These are phyloP conservation scores for Drosophila limbata DNA, from an alignment of 2,888 invertebrate species.

Conservation along the genomic window DNA sequence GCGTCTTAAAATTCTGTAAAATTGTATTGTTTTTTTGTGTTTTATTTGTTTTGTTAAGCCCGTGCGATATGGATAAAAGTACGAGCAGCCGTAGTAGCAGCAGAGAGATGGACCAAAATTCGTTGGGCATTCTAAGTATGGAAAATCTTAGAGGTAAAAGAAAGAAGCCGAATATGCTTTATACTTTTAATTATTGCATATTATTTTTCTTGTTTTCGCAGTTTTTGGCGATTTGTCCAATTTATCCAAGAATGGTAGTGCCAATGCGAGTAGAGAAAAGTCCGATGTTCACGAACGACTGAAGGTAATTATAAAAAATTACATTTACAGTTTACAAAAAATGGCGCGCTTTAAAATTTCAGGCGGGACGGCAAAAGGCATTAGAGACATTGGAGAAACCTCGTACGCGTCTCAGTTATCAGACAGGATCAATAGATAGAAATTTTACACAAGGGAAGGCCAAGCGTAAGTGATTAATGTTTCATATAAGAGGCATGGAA, in stretches of 20 bases:
- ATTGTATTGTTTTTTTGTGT: slow-evolving; percentile 21
- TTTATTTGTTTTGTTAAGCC: slow-evolving; percentile 11
- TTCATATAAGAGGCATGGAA: not conserved
- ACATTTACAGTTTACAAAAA: not conserved
- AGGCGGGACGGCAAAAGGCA: slow-evolving; percentile 78
- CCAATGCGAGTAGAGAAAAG: slow-evolving; percentile 34
- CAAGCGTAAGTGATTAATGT: slow-evolving; percentile 23
- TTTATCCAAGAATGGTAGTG: slow-evolving; percentile 51
- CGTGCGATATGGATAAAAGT: slow-evolving; percentile 57
- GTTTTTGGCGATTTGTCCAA: slow-evolving; percentile 80
- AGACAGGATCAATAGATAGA: slow-evolving; percentile 13
- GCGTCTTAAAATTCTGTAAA: slow-evolving; percentile 36
- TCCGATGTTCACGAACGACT: slow-evolving; percentile 67
- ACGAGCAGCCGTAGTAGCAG: slow-evolving; percentile 22
- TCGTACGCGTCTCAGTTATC: slow-evolving; percentile 42
- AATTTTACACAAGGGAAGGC: not conserved
- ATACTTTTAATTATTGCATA: not conserved
- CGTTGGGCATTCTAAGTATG: slow-evolving; percentile 76
- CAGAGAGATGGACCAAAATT: slow-evolving; percentile 61
- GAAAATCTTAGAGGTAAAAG: slow-evolving; percentile 73
- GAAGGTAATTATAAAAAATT: slow-evolving; percentile 53
- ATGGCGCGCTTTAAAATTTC: slow-evolving; percentile 26
- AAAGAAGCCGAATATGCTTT: not conserved
- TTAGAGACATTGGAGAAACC: slow-evolving; percentile 75
- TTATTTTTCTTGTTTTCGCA: slow-evolving; percentile 32